Base-by-base conservation (phyloP, 2,888 invertebrate species). In the Anoplius nigerrimus region DNA sequence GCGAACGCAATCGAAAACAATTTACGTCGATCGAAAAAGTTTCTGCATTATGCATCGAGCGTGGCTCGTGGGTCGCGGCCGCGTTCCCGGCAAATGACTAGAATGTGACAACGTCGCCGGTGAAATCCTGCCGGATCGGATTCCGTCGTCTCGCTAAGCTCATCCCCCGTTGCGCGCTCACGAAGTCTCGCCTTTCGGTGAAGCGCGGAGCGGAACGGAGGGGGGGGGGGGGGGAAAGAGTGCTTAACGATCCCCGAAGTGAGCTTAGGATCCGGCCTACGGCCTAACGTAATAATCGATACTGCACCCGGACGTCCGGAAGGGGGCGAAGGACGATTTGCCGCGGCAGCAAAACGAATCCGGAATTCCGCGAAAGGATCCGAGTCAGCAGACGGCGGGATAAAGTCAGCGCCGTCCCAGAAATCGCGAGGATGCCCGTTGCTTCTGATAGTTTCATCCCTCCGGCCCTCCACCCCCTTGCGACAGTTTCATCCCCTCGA, bases 311-410 rank as follows among this genome's bases (percentile, higher is more conserved):
- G 24, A 24, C 24, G 4, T 34, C 6, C 11, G n/a, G n/a, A n/a
- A n/a, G n/a, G n/a, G n/a, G n/a, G n/a, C 34, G 34, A 1, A 13
- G 34, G 34, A 1, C 22, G 55, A 66, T 34, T 55, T 63, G 77
- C 77, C 64, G 6, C 61, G 59, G 54, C 70, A 67, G 75, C 75
- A 52, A 51, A 69, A 72, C 75, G 66, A 51, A 55, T 53, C 57
- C 53, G 22, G 70, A 72, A 77, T 73, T 71, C 73, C 24, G 55
- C 53, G 53, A 62, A 68, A 71, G 67, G 58, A 66, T 48, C 34
- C 66, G 70, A 77, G 70, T 77, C 77, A 73, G 77, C 77, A 73
- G 57, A 65, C 11, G 66, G 15, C 63, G 65, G 52, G 11, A 34
- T 11, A 34, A 34, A 34, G 34, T 34, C 34, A 34, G 34, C 21